Base-by-base conservation (phyloP, 2,113 vertebrate genomes). In the Furnarius figulus region DNA sequence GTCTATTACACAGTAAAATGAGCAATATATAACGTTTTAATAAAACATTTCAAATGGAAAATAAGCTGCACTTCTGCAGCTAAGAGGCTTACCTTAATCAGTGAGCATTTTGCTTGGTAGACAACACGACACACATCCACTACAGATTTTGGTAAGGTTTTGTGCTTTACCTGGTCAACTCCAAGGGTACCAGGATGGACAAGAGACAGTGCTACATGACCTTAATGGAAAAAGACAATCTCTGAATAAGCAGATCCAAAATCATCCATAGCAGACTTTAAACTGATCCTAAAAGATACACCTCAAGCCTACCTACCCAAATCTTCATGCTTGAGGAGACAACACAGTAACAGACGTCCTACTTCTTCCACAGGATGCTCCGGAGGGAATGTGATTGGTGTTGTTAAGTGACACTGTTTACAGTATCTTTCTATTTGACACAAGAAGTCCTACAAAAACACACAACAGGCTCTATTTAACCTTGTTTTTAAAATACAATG, bases 341-440 rank as follows among this genome's bases (percentile, higher is more conserved):
- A 99, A 96, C 99, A 99, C 42, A 99, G 96, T 50, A 99, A 97
- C 90, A 99, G 97, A 59, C 99, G 99, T 73, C 99, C 99, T 35
- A 99, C 99, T 97, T 99, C 99, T 97, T 99, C 99, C 95, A 99
- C 99, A 3, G 99, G 99, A 95, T 99, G 99, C 67, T 99, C 99
- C 4, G 98, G 99, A 62, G 99, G 99, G 95, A 99, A 99, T 8
- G 98, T 99, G 95, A 99, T 99, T 5, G 99, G 99, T 5, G 99
- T 99, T 71, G 99, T 99, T 96, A 99, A 98, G 91, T 99, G 99
- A 96, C 99, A 99, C 96, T 99, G 99, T 95, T 99, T 99, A 97
- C 99, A 99, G 81, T 99, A 99, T 78, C 99, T 98, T 95, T 99
- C 99, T 85, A 99, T 99, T 96, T 99, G 99, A 98, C 99, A 99